phyloP scores from a whole-genome alignment of 1,140 invertebrate species.

The Brachionus angularis region DNA sequence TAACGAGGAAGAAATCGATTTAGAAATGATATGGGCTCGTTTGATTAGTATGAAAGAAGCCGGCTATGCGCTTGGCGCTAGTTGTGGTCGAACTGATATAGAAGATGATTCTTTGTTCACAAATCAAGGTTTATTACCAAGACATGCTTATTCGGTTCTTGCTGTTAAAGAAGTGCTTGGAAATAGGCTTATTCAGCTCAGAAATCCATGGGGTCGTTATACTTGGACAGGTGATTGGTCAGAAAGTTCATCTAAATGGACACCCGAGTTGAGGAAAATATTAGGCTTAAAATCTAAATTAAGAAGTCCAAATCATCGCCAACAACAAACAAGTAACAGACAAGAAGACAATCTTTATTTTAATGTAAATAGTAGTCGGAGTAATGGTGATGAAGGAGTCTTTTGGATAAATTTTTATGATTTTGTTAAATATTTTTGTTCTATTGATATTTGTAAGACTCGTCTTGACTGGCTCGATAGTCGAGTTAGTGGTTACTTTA shows the following conservation, averaged over 20 bases:
- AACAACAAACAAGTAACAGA: background rate
- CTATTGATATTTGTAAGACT: conserved; percentile 41
- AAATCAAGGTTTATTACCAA: conserved; percentile 75
- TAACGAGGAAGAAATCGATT: conserved; percentile 7
- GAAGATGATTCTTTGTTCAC: conserved; percentile 19
- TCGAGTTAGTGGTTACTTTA: conserved; percentile 25
- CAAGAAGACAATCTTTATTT: conserved; percentile 28
- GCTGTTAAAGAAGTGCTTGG: conserved; percentile 66
- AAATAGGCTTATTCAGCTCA: conserved; percentile 23
- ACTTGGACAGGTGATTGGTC: conserved; percentile 42
- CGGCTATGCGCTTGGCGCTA: conserved; percentile 18
- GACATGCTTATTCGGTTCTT: conserved; percentile 96
- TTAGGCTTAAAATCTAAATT: conserved; percentile 11
- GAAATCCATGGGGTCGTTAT: conserved; percentile 45
- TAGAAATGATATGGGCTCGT: conserved; percentile 37
- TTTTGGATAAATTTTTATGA: conserved; percentile 43
- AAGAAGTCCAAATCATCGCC: background rate
- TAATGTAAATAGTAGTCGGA: background rate
- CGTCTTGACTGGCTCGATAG: conserved; percentile 31
- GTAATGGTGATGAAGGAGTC: conserved; percentile 12
- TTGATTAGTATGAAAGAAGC: conserved; percentile 42
- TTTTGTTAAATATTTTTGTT: conserved; percentile 42
- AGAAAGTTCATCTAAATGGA: conserved; percentile 21
- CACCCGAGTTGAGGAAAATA: background rate
- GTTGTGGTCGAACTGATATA: conserved; percentile 30